These are phyloP conservation scores for Lanius collurio DNA, from an alignment of 2,113 vertebrate species.

Conservation along the genomic window DNA sequence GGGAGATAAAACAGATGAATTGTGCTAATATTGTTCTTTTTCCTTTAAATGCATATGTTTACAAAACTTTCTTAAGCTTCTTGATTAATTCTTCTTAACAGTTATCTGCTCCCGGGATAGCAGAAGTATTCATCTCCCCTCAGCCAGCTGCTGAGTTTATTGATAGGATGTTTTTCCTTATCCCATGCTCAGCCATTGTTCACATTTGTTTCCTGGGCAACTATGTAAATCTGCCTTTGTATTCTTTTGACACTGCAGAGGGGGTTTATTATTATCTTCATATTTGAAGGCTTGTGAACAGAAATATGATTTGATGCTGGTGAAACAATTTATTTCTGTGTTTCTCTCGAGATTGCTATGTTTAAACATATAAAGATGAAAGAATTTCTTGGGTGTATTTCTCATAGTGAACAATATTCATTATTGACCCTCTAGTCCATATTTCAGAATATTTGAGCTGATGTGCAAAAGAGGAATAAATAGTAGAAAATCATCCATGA, in stretches of 20 bases:
- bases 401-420: neutral
- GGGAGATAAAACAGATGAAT: neutral
- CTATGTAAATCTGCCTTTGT: neutral
- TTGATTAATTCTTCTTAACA: neutral
- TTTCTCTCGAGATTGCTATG: neutral
- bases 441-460: conserved; percentile 9
- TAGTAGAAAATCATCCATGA: neutral
- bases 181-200: neutral
- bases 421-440: neutral
- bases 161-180: neutral
- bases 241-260: neutral
- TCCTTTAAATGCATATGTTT: neutral
- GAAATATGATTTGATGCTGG: neutral
- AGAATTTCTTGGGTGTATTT: neutral
- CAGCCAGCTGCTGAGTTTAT: neutral
- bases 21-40: neutral
- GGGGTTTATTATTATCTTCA: neutral
- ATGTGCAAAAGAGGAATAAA: conserved; percentile 16
- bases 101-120: neutral
- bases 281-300: neutral
- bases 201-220: neutral
- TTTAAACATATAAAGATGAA: neutral
- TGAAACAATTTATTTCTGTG: neutral
- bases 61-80: neutral
- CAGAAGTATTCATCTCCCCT: neutral